phyloP scores from a whole-genome alignment of 2,797 vertebrate species.

The Lophotriccus pileatus region DNA sequence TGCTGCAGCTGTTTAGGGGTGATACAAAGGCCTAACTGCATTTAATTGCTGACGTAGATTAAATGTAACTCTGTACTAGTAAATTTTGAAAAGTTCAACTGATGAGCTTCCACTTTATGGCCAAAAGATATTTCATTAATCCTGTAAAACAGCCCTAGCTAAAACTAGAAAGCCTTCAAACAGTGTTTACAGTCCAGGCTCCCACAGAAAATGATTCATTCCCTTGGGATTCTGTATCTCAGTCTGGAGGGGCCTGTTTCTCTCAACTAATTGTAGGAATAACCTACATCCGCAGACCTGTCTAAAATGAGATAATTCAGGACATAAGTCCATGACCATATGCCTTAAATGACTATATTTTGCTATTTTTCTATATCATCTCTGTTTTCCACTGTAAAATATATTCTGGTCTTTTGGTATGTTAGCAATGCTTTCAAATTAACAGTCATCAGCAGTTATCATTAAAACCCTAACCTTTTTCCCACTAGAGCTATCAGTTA shows the following conservation, averaged over 20 bases:
- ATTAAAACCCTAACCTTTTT: neutral
- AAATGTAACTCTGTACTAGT: neutral
- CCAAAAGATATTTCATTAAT: neutral
- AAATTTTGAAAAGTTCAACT: neutral
- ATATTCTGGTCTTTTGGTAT: neutral
- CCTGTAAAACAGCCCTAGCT: neutral
- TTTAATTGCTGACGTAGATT: neutral
- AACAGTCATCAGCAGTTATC: neutral
- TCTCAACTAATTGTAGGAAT: neutral
- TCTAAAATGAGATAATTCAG: neutral
- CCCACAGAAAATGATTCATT: fast-evolving
- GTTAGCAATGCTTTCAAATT: neutral
- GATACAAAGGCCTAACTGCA: neutral
- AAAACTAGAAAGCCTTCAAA: neutral
- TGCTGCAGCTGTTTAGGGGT: neutral
- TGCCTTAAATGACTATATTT: neutral
- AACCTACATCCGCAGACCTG: neutral
- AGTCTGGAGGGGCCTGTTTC: neutral
- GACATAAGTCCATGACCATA: neutral
- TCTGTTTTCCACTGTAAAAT: neutral
- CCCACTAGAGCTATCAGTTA: neutral
- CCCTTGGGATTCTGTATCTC: neutral
- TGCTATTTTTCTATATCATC: neutral
- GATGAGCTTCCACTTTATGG: neutral
- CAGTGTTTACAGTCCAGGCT: neutral